phyloP scores from a whole-genome alignment of 2,888 invertebrate species.

The Stratiomys singularior region DNA sequence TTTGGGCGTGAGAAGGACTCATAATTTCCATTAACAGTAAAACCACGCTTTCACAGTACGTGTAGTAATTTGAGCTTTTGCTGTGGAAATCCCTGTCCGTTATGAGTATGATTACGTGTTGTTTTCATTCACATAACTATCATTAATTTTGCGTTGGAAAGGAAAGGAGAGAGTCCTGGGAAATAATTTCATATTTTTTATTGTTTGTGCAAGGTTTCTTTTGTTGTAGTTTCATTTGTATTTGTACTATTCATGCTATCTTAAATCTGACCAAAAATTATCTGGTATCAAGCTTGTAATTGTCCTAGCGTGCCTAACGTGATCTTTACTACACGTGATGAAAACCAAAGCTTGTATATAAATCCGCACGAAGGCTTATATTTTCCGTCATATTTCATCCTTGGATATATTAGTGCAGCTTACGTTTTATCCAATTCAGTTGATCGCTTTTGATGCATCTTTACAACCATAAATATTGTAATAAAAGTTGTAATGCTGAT shows the following conservation, averaged over 20 bases:
- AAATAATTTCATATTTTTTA: background rate
- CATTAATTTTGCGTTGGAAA: slow-evolving; percentile 14
- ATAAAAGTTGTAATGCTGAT: too few species aligned
- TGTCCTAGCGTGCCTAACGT: too few species aligned
- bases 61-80: background rate
- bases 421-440: too few species aligned
- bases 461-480: too few species aligned
- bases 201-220: background rate
- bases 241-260: slow-evolving; percentile 25
- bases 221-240: background rate
- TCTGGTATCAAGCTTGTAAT: background rate
- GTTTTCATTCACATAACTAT: slow-evolving; percentile 1
- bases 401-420: too few species aligned
- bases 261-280: slow-evolving; percentile 30
- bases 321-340: too few species aligned
- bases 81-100: slow-evolving; percentile 24
- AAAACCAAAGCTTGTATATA: too few species aligned
- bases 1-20: background rate
- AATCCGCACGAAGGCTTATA: too few species aligned
- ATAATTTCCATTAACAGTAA: background rate
- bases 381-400: too few species aligned
- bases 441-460: too few species aligned
- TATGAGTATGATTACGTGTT: slow-evolving; percentile 29
- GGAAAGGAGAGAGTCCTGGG: background rate
- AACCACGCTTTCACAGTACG: background rate